These are phyloP conservation scores for Pungitius pungitius DNA, from an alignment of 2,113 vertebrate genomes.

Conservation along the genomic window DNA sequence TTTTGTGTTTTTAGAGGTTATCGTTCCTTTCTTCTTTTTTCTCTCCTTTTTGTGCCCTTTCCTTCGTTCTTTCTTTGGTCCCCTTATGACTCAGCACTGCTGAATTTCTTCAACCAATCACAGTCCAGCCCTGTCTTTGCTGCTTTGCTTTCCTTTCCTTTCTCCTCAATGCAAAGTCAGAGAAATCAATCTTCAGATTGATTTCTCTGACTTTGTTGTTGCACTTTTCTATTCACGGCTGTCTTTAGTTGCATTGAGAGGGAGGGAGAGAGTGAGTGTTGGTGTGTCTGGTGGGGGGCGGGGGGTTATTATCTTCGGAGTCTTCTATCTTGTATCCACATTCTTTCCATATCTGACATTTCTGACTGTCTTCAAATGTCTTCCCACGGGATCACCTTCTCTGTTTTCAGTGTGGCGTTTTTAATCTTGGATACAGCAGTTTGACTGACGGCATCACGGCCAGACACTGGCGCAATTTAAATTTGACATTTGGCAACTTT, in stretches of 20 bases:
- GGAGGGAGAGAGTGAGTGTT: background rate
- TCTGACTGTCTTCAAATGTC: slow-evolving; percentile 3
- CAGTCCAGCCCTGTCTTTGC: slow-evolving; percentile 40
- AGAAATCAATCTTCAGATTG: slow-evolving; percentile 27
- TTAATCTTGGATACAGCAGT: background rate
- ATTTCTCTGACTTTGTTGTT: no score
- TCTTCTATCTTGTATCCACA: slow-evolving; percentile 23
- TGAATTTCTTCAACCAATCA: slow-evolving; percentile 71
- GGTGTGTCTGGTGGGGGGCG: background rate
- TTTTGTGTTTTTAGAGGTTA: slow-evolving; percentile 29
- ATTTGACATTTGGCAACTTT: slow-evolving; percentile 1
- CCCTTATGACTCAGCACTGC: slow-evolving; percentile 79
- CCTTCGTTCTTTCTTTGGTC: slow-evolving; percentile 53
- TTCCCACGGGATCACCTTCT: slow-evolving; percentile 6
- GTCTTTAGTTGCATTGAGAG: slow-evolving; percentile 4
- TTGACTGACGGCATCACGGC: background rate
- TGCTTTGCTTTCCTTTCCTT: slow-evolving; percentile 1
- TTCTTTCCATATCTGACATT: slow-evolving; percentile 29
- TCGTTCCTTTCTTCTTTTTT: background rate
- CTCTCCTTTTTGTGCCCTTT: background rate
- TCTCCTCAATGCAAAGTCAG: slow-evolving; percentile 41
- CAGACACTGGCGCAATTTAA: background rate
- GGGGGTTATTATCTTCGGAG: background rate
- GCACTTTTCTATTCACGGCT: slow-evolving; percentile 50
- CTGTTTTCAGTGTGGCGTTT: background rate